A percentile compares a stretch with the other conserved stretches of the same genome.
Conservation (phyloP, 2,113 vertebrate genomes). For the Phoxinus phoxinus region DNA sequence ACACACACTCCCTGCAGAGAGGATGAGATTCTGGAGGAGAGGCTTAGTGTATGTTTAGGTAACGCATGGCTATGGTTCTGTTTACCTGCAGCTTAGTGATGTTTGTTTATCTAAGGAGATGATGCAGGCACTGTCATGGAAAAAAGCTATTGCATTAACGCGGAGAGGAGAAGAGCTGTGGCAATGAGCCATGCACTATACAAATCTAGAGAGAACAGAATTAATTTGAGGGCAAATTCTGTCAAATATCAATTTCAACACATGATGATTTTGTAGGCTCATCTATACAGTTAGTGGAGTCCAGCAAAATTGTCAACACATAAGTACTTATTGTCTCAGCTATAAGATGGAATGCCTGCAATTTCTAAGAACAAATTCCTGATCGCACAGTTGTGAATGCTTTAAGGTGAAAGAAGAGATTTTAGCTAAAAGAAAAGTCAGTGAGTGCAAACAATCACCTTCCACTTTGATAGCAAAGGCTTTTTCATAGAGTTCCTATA, state of each 20-base stretch:
- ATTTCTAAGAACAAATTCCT: not conserved
- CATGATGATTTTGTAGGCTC: constrained; percentile 19
- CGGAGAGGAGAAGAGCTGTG: not conserved
- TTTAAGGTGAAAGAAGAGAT: not conserved
- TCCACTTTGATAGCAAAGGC: not conserved
- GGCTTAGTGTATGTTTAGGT: constrained; percentile 42
- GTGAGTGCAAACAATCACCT: constrained; percentile 14
- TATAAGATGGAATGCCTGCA: not conserved
- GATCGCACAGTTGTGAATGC: not conserved
- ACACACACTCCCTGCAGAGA: constrained; percentile 1
- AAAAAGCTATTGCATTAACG: constrained; percentile 7
- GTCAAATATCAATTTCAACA: constrained; percentile 19
- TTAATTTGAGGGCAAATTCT: not conserved
- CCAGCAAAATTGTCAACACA: not conserved
- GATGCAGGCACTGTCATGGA: constrained; percentile 21
- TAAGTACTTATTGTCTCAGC: not conserved
- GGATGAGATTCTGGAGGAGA: constrained; percentile 15
- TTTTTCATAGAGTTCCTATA: constrained; percentile 9
- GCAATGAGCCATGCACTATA: constrained; percentile 8
- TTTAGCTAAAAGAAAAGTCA: not conserved
- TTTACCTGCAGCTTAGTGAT: constrained; percentile 45
- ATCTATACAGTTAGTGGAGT: not conserved
- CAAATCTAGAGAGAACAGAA: constrained; percentile 13
- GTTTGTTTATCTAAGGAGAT: constrained; percentile 53
- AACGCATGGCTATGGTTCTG: constrained; percentile 30